phyloP scores from a whole-genome alignment of 2,113 vertebrate genomes.

The Sceloporus tristichus region DNA sequence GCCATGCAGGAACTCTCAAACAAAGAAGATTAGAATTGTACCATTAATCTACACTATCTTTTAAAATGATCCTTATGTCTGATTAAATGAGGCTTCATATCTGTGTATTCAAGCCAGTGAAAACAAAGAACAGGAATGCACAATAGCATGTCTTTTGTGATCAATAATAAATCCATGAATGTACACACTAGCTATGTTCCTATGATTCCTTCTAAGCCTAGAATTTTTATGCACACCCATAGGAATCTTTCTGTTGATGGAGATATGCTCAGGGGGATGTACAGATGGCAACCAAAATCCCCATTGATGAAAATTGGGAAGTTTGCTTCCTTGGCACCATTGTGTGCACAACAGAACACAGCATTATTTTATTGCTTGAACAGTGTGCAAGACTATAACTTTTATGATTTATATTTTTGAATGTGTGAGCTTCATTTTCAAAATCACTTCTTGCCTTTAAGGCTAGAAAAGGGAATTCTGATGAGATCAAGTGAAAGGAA shows the following conservation, averaged over 20 bases:
- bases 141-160: neutral
- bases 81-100: no score
- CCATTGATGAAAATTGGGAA: neutral
- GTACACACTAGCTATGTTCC: neutral
- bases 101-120: neutral
- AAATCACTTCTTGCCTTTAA: constrained; percentile 15
- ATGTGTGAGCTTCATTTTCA: constrained; percentile 9
- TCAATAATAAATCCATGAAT: neutral
- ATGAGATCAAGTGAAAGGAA: constrained; percentile 22
- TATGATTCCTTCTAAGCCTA: neutral
- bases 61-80: no score
- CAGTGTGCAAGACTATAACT: neutral
- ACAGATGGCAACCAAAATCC: neutral
- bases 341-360: neutral
- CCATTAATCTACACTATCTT: no score
- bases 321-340: neutral
- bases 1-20: no score
- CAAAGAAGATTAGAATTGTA: no score
- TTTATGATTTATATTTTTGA: constrained; percentile 22
- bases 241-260: neutral
- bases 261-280: neutral
- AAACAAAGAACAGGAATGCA: neutral
- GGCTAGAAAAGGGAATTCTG: constrained; percentile 9
- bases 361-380: neutral
- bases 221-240: neutral